A percentile compares a stretch with the other conserved stretches of the same genome.
Evolutionary conservation across 1,140 invertebrate species (phyloP).

Genomic region (Microplitis mediator): DNA sequence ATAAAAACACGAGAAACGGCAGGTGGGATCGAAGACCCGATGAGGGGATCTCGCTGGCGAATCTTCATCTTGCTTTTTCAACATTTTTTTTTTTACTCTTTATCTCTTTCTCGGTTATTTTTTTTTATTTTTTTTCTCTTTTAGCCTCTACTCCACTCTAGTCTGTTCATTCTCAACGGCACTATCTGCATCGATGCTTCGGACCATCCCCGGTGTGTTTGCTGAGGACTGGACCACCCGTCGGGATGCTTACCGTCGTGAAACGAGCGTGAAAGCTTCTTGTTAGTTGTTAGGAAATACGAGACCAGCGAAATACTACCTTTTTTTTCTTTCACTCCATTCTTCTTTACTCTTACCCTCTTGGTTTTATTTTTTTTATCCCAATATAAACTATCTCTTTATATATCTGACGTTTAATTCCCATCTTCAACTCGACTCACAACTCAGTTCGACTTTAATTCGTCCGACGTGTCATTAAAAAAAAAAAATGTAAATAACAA

Average conservation of each 20-base stretch:
- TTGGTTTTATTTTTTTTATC: not conserved
- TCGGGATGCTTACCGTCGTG: constrained; percentile 24
- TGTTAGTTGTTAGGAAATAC: constrained; percentile 37
- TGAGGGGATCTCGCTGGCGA: not conserved
- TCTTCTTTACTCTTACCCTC: not conserved
- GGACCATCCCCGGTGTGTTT: constrained; percentile 20
- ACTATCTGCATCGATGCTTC: constrained; percentile 4
- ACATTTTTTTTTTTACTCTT: constrained; percentile 5
- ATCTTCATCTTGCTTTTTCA: not conserved
- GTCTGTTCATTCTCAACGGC: constrained; percentile 1
- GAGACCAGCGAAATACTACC: constrained; percentile 8
- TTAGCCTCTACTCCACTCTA: not conserved
- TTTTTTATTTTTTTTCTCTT: not conserved
- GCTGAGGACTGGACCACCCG: constrained; percentile 32
- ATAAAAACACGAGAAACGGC: not conserved
- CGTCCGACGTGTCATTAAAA: too few relatives aligned
- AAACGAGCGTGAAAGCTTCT: constrained; percentile 37
- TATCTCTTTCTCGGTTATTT: constrained; percentile 5
- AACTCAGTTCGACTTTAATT: too few relatives aligned
- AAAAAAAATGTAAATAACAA: too few relatives aligned
- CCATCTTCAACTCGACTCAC: too few relatives aligned
- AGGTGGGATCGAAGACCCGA: not conserved
- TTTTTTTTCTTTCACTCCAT: not conserved
- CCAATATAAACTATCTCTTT: not conserved
- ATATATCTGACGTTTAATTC: too few relatives aligned